Evolutionary conservation across 2,888 invertebrate species (phyloP).

Genomic region (Polymixis lichenea): DNA sequence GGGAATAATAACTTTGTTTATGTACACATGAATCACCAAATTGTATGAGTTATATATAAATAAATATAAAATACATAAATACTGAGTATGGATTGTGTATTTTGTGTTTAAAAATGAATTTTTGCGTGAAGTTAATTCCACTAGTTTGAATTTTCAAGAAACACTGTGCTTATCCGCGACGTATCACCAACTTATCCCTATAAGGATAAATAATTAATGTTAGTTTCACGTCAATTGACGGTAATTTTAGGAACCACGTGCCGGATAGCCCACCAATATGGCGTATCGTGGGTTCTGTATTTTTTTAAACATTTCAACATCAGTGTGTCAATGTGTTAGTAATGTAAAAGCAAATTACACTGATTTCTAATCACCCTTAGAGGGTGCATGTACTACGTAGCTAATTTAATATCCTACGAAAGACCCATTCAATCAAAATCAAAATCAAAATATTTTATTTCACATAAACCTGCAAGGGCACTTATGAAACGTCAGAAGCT

Average conservation of each 20-base stretch:
- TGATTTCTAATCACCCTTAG: background rate
- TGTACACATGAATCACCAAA: background rate
- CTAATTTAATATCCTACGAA: background rate
- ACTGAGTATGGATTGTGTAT: slow-evolving; percentile 1
- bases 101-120: background rate
- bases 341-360: background rate
- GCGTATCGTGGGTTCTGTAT: background rate
- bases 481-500: no score
- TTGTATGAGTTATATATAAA: background rate
- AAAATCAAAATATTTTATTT: no score
- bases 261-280: background rate
- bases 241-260: slow-evolving; percentile 9
- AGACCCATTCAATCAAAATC: background rate
- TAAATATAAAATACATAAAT: slow-evolving; percentile 7
- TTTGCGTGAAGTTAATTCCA: slow-evolving; percentile 1
- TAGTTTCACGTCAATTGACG: background rate
- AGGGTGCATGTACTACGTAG: background rate
- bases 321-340: background rate
- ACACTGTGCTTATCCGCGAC: slow-evolving; percentile 15
- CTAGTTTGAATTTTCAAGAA: slow-evolving; percentile 14
- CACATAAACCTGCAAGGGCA: no score
- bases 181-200: slow-evolving; percentile 24
- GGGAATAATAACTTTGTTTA: background rate
- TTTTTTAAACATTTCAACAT: background rate
- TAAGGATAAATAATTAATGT: slow-evolving; percentile 42